Conservation (phyloP, 2,113 vertebrate genomes). For the Sturnus vulgaris region DNA sequence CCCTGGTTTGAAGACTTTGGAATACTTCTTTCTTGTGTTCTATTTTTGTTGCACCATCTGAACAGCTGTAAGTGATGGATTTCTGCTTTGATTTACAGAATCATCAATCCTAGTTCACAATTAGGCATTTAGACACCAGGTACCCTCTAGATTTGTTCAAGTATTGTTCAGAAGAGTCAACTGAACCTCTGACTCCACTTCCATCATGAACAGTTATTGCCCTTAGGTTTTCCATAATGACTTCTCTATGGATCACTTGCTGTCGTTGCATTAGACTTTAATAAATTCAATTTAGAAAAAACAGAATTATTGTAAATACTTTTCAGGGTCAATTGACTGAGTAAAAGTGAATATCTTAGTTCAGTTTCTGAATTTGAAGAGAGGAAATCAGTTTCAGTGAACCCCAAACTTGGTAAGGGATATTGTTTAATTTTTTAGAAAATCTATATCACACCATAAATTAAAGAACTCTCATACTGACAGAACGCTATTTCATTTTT, state of each 20-base stretch:
- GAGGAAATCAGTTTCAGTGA: neutral
- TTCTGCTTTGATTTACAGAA: neutral
- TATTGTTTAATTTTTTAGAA: neutral
- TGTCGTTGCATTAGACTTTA: neutral
- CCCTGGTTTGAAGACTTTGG: neutral
- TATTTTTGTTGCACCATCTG: neutral
- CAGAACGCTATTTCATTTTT: neutral
- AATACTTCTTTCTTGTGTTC: neutral
- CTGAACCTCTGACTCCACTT: neutral
- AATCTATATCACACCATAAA: neutral
- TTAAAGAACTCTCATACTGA: neutral
- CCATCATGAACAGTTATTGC: neutral
- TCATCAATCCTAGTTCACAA: neutral
- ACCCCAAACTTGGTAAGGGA: neutral
- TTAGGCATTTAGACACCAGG: neutral
- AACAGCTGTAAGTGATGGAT: neutral
- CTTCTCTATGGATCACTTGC: neutral
- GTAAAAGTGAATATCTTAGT: neutral
- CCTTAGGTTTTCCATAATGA: neutral
- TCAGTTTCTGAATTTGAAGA: neutral
- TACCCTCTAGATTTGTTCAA: neutral
- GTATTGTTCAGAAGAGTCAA: neutral
- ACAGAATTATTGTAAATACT: neutral
- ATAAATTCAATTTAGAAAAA: neutral
- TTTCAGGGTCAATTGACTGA: neutral